Evolutionary conservation across 37 sponge, comb jelly and placozoan species (phyloP), one percentile per base, ranked within the genome.

Genomic region (Lycopodina hypogea): DNA sequence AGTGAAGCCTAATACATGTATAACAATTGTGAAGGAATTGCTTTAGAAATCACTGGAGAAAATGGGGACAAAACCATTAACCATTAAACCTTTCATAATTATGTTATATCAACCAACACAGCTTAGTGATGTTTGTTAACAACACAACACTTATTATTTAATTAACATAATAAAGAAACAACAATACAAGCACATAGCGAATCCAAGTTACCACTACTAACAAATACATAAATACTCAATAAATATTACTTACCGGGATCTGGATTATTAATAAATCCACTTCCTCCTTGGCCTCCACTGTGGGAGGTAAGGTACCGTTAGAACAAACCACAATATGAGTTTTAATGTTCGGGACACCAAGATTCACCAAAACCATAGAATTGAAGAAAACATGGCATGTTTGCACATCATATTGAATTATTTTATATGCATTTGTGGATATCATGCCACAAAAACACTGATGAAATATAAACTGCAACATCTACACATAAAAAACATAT

Each of bases 341-440:
- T 48, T 48, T 19, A 42, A 22, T n/a, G 71, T 37, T 51, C 72
- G 29, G 72, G n/a, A n/a, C n/a, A 72, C 52, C 50, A 45, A 45
- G 72, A 72, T 41, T 48, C 72, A 72, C 72, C 72, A 72, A 72
- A 24, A 72, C 19, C 72, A 53, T 38, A 35, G 26, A 48, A 70
- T 75, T 75, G 75, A 53, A 75, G 75, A 75, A 53, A 75, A 75
- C n/a, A 75, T 41, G 41, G 55, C 75, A 75, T 35, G 32, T 52
- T 72, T 72, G 66, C 35, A 65, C 17, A 65, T 65, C 3, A 65
- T 65, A 65, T 17, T 17, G 30, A 59, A 59, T 6, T 26, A 59
- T 6, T 3, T 26, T 28, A 59, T 28, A 59, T 12, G 60, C n/a
- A 59, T 59, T 26, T 53, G 12, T 17, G 28, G 60, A 12, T 59